Evolutionary conservation across 2,888 invertebrate species (phyloP), one percentile per base, ranked within the genome.

Genomic region (Platerodrilus igneus): DNA sequence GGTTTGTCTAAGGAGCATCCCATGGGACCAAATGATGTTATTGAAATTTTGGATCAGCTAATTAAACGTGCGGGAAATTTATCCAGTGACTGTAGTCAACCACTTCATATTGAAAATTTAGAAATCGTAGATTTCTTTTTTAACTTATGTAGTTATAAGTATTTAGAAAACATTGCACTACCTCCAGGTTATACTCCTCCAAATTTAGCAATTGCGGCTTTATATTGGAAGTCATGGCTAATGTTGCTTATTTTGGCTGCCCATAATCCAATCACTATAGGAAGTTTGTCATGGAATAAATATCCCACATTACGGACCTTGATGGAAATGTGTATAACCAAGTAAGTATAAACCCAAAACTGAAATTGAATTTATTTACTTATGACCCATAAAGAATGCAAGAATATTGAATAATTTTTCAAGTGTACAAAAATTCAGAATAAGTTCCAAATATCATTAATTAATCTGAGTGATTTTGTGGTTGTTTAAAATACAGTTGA

Each of bases 321-420:
- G 49, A 93, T 96, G 78, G 95, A 96, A 72, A 92, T 92, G 83
- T 91, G 92, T 57, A 96, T 96, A 62, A 96, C 95, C 6, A 91
- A 88, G 83, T 86, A 62, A 71, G 75, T 70, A 18, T 25, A 19
- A n/a, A n/a, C n/a, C n/a, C n/a, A n/a, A n/a, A n/a, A n/a, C n/a
- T n/a, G n/a, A 16, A 13, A 15, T 32, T n/a, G n/a, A n/a, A n/a
- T n/a, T n/a, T n/a, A n/a, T n/a, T n/a, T n/a, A n/a, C n/a, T n/a
- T n/a, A n/a, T n/a, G n/a, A n/a, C n/a, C n/a, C n/a, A n/a, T n/a
- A n/a, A n/a, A n/a, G n/a, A n/a, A n/a, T n/a, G n/a, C n/a, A n/a
- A n/a, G n/a, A n/a, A n/a, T n/a, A n/a, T n/a, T n/a, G n/a, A n/a
- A n/a, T n/a, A n/a, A n/a, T n/a, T n/a, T n/a, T n/a, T n/a, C n/a